Evolutionary conservation across 2,888 invertebrate species (phyloP).

Genomic region (Drosophila dives): DNA sequence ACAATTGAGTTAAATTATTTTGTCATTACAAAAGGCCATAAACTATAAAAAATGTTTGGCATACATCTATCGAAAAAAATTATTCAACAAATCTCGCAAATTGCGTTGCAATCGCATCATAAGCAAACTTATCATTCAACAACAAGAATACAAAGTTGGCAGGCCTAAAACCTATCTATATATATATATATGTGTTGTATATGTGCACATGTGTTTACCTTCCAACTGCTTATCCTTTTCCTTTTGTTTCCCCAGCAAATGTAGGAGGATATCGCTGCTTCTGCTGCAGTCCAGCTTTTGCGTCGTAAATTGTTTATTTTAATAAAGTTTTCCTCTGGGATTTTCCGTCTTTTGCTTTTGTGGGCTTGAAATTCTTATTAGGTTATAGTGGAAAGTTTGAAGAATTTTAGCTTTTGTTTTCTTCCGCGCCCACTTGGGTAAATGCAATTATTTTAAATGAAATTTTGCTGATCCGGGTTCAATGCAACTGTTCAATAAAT

Average conservation of each 20-base stretch:
- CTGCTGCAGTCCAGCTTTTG: conserved; percentile 12
- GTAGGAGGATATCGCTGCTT: background rate
- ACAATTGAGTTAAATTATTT: background rate
- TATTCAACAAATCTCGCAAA: background rate
- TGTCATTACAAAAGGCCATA: background rate
- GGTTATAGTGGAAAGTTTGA: background rate
- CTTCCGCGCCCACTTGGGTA: conserved; percentile 23
- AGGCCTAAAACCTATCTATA: background rate
- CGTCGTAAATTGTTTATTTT: conserved; percentile 53
- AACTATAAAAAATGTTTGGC: background rate
- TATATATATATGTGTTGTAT: background rate
- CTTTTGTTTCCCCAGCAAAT: conserved; percentile 12
- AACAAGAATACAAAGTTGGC: background rate
- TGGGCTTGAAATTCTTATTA: conserved; percentile 5
- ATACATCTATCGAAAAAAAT: background rate
- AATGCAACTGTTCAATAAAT: conserved; percentile 40
- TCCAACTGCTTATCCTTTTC: conserved; percentile 9
- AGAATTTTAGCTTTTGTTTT: conserved; percentile 9
- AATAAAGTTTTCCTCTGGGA: conserved; percentile 34
- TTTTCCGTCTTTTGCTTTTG: conserved; percentile 4
- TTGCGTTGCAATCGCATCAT: conserved; percentile 10
- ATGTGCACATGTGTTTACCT: background rate
- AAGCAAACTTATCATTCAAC: conserved; percentile 19
- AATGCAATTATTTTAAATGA: conserved; percentile 52
- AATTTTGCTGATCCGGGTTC: conserved; percentile 14